Conservation (phyloP, 2,797 vertebrate species). For the Crenichthys baileyi region DNA sequence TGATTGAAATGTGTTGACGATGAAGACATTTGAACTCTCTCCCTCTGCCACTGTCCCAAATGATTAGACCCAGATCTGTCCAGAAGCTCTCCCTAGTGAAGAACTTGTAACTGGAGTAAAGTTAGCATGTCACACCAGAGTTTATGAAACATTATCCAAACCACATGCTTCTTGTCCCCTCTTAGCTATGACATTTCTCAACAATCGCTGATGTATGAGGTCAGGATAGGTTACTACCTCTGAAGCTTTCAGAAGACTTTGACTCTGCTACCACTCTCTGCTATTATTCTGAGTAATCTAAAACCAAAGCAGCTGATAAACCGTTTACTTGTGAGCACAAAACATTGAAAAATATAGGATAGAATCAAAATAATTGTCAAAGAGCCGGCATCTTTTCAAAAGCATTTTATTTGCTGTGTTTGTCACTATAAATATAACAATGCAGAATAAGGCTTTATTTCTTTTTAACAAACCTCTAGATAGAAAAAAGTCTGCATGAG, state of each 20-base stretch:
- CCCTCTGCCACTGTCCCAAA: conserved; percentile 14
- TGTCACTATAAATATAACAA: conserved; percentile 91
- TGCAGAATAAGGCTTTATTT: conserved; percentile 80
- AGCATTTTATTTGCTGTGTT: conserved; percentile 96
- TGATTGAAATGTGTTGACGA: not conserved
- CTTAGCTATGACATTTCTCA: conserved; percentile 35
- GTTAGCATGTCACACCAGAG: conserved; percentile 52
- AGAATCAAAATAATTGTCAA: conserved; percentile 27
- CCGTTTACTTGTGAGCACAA: not conserved
- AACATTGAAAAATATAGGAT: not conserved
- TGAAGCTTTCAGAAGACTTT: not conserved
- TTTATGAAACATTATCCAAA: conserved; percentile 66
- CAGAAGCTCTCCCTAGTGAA: conserved; percentile 23
- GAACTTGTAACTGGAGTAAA: conserved; percentile 67
- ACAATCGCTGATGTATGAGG: conserved; percentile 56
- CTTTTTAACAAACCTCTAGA: conserved; percentile 83
- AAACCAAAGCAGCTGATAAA: not conserved
- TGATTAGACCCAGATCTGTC: conserved; percentile 29
- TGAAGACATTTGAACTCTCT: conserved; percentile 11
- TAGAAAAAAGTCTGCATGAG: conserved; percentile 84
- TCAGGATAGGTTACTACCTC: conserved; percentile 9
- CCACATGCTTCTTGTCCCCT: conserved; percentile 10
- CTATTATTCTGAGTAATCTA: not conserved
- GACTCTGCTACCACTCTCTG: not conserved
- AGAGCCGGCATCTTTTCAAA: conserved; percentile 75